Percentiles rank a stretch among this genome's conserved stretches.
phyloP scores from a whole-genome alignment of 2,113 vertebrate species.

The Puma concolor region DNA sequence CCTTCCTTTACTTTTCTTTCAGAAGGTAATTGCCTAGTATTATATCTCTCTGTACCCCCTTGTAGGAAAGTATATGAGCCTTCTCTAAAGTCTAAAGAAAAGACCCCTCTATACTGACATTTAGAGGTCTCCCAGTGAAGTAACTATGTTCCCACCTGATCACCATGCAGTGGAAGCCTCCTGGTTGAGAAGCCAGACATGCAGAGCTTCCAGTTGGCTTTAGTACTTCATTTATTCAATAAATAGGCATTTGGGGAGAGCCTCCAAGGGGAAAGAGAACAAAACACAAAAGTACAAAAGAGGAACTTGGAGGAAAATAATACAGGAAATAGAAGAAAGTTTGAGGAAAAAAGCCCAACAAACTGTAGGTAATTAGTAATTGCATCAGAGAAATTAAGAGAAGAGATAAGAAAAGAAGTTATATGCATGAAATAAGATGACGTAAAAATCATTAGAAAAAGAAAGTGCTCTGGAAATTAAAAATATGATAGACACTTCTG shows the following conservation, averaged over 20 bases:
- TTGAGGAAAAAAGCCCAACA: neutral
- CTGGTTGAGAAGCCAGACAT: neutral
- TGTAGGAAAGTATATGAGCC: neutral
- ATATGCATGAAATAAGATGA: neutral
- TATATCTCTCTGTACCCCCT: neutral
- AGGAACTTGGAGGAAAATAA: neutral
- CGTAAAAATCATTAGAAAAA: neutral
- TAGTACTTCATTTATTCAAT: neutral
- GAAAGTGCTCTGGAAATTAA: neutral
- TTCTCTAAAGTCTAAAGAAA: neutral
- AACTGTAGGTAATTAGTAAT: neutral
- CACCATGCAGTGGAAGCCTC: neutral
- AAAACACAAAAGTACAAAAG: neutral
- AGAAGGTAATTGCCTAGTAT: neutral
- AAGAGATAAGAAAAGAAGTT: conserved; percentile 9
- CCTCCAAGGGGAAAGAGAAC: neutral
- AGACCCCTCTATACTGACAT: neutral
- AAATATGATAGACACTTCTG: neutral
- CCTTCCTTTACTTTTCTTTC: neutral
- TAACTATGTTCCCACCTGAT: neutral
- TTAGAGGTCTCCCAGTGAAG: neutral
- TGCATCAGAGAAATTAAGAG: neutral
- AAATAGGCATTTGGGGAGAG: neutral
- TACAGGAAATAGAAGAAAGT: neutral
- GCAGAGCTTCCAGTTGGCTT: neutral